These are phyloP conservation scores for Ataeniobius toweri DNA, from an alignment of 2,797 vertebrate species.

Conservation along the genomic window DNA sequence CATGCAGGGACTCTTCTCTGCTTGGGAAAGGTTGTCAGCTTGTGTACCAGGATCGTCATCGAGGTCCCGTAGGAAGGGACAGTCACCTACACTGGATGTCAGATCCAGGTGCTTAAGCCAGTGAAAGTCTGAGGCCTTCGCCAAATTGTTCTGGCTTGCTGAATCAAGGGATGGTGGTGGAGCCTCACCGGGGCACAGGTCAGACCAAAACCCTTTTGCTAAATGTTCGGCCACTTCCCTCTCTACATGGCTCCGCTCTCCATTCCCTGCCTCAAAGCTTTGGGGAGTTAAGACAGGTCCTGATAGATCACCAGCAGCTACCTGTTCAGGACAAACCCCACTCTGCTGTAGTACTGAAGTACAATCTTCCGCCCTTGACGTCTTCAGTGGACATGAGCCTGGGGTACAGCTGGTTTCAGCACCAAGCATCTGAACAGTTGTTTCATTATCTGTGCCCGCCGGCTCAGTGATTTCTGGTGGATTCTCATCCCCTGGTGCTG, in stretches of 20 bases:
- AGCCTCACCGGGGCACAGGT: conserved; percentile 82
- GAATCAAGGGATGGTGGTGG: conserved; percentile 71
- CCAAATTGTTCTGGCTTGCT: conserved; percentile 76
- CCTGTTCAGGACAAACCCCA: conserved; percentile 31
- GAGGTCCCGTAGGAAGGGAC: conserved; percentile 92
- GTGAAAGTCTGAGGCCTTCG: conserved; percentile 88
- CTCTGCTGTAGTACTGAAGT: conserved; percentile 46
- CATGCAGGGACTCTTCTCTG: conserved; percentile 85
- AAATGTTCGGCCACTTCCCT: conserved; percentile 96
- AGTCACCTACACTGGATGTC: conserved; percentile 87
- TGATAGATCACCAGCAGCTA: conserved; percentile 44
- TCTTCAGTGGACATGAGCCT: conserved; percentile 51
- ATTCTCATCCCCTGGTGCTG: conserved; percentile 39
- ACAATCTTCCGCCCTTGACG: conserved; percentile 41
- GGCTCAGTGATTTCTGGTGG: conserved; percentile 47
- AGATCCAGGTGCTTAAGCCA: conserved; percentile 89
- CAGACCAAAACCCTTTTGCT: conserved; percentile 94
- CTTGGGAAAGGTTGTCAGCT: conserved; percentile 76
- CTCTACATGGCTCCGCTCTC: conserved; percentile 87
- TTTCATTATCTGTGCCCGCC: conserved; percentile 41
- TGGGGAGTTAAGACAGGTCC: conserved; percentile 43
- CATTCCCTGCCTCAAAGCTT: conserved; percentile 44
- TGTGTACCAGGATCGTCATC: conserved; percentile 76
- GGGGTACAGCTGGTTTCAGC: conserved; percentile 49
- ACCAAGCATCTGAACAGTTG: conserved; percentile 48